phyloP scores from a whole-genome alignment of 2,888 invertebrate genomes.

The Callimorpha dominula region DNA sequence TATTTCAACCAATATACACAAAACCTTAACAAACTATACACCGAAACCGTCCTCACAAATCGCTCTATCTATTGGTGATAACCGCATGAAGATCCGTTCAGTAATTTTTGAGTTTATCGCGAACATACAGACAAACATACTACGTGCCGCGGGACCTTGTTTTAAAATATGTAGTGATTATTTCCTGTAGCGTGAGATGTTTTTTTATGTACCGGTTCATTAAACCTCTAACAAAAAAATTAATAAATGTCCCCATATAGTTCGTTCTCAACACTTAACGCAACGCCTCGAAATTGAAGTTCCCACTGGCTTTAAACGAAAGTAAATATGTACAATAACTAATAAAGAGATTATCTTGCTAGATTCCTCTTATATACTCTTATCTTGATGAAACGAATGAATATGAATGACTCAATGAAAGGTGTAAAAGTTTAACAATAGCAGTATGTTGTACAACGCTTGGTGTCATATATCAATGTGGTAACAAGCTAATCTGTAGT shows the following conservation, averaged over 20 bases:
- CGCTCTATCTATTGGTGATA: no score
- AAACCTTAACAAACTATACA: no score
- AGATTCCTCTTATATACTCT: conserved; percentile 13
- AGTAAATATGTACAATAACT: conserved; percentile 51
- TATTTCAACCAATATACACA: no score
- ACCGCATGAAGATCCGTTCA: no score
- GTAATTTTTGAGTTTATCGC: no score
- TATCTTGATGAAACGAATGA: conserved; percentile 26
- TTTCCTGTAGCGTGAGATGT: not conserved
- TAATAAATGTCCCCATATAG: conserved; percentile 4
- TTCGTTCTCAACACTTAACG: conserved; percentile 22
- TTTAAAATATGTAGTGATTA: not conserved
- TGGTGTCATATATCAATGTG: conserved; percentile 25
- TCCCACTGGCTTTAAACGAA: conserved; percentile 49
- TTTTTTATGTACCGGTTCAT: not conserved
- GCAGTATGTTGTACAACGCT: conserved; percentile 18
- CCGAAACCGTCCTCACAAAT: no score
- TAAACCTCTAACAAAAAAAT: not conserved
- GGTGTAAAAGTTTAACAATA: conserved; percentile 19
- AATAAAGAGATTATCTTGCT: conserved; percentile 47
- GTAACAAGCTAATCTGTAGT: conserved; percentile 20
- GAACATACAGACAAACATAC: no score
- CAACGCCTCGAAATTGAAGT: conserved; percentile 34
- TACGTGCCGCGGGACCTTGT: not conserved
- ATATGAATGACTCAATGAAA: conserved; percentile 25